phyloP scores from a whole-genome alignment of 2,113 vertebrate species.

The Hemichromis elongatus region DNA sequence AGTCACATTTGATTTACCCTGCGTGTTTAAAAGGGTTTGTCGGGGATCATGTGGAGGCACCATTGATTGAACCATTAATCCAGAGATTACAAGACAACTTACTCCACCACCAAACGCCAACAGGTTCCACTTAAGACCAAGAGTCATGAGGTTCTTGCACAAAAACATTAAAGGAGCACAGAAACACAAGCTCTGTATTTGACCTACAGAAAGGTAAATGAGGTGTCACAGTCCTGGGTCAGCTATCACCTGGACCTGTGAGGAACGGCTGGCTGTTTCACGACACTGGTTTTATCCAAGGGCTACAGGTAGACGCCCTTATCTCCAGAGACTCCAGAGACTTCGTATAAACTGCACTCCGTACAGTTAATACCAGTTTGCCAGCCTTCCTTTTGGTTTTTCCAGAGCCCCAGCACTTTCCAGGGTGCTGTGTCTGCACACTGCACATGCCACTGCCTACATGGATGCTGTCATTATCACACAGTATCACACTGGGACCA shows the following conservation, averaged over 20 bases:
- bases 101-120: not conserved
- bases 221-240: not conserved
- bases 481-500: not conserved
- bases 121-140: not conserved
- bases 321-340: not conserved
- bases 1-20: accelerated
- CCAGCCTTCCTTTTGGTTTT: not conserved
- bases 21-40: not conserved
- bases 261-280: not conserved
- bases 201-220: not conserved
- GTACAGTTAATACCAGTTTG: not conserved
- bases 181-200: not conserved
- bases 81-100: not conserved
- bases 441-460: not conserved
- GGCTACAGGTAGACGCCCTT: not conserved
- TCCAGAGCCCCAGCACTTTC: not conserved
- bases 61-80: not conserved
- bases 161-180: not conserved
- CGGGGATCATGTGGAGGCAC: not conserved
- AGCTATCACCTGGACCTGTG: not conserved
- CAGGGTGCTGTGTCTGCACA: not conserved
- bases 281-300: not conserved
- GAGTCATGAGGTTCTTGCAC: not conserved
- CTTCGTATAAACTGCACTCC: not conserved
- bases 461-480: not conserved